Evolutionary conservation across 2,797 vertebrate species (phyloP).

Genomic region (Clarias platycephalus): DNA sequence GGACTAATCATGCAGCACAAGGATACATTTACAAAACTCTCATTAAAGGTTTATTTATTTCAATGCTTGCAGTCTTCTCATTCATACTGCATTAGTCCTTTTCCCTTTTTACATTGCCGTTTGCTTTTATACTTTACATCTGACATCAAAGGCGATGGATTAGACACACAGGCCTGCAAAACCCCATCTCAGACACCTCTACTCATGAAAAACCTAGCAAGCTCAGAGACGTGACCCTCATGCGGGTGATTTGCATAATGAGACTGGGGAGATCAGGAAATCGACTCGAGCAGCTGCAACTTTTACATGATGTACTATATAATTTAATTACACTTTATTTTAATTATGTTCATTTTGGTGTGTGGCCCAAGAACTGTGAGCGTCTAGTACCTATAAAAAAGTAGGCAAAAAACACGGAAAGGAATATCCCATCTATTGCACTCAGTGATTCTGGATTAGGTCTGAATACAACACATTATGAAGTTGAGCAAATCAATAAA

Average conservation of each 20-base stretch:
- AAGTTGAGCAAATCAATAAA: not conserved
- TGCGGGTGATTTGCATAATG: not conserved
- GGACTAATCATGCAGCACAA: not conserved
- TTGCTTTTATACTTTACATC: not conserved
- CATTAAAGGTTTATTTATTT: not conserved
- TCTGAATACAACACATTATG: not conserved
- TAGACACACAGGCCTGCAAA: not conserved
- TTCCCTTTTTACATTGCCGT: not conserved
- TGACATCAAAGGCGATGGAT: not conserved
- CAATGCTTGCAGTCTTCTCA: not conserved
- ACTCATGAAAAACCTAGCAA: not conserved
- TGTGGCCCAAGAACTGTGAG: not conserved
- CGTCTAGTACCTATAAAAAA: not conserved
- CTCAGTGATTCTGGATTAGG: too few relatives aligned
- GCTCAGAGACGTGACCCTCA: not conserved
- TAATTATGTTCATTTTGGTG: not conserved
- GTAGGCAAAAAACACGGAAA: not conserved
- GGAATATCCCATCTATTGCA: not conserved
- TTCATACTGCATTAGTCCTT: not conserved
- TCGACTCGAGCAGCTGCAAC: not conserved
- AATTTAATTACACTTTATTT: not conserved
- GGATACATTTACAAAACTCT: not conserved
- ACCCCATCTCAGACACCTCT: not conserved
- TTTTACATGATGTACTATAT: not conserved
- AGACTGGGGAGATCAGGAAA: not conserved